Percentiles rank a stretch among this genome's conserved stretches.
These are phyloP conservation scores for Drosophila paulistorum DNA, from an alignment of 1,140 invertebrate genomes.

Conservation along the genomic window DNA sequence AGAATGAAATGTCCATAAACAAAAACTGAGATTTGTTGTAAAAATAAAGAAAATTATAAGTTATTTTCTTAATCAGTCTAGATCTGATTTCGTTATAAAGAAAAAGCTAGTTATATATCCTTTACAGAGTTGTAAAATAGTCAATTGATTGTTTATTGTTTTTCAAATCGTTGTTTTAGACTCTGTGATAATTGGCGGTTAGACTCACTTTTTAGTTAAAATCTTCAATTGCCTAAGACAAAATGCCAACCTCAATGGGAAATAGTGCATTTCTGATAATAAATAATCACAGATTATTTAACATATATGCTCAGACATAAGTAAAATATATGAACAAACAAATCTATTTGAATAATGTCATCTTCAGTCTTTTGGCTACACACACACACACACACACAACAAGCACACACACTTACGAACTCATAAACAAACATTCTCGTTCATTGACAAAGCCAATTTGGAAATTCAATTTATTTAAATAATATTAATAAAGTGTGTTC, in stretches of 20 bases:
- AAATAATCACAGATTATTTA: background rate
- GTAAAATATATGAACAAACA: background rate
- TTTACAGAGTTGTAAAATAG: no score
- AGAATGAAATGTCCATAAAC: no score
- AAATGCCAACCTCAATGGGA: background rate
- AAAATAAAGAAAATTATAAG: no score
- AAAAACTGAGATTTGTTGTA: no score
- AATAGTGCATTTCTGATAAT: background rate
- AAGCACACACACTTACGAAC: no score
- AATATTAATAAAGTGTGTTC: constrained; percentile 1
- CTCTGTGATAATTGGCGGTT: no score
- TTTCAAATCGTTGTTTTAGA: no score
- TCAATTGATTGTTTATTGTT: no score
- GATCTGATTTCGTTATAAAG: no score
- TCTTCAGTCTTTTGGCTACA: background rate
- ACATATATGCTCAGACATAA: background rate
- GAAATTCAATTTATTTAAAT: constrained; percentile 7
- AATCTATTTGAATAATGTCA: constrained; percentile 6
- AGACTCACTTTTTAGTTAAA: background rate
- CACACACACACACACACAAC: background rate
- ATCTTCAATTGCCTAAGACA: background rate
- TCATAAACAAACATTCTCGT: background rate
- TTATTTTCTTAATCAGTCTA: no score
- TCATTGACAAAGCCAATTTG: background rate
- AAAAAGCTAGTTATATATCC: no score